Conservation (phyloP, 2,888 invertebrate species). For the Dicranocentrus wangi region DNA sequence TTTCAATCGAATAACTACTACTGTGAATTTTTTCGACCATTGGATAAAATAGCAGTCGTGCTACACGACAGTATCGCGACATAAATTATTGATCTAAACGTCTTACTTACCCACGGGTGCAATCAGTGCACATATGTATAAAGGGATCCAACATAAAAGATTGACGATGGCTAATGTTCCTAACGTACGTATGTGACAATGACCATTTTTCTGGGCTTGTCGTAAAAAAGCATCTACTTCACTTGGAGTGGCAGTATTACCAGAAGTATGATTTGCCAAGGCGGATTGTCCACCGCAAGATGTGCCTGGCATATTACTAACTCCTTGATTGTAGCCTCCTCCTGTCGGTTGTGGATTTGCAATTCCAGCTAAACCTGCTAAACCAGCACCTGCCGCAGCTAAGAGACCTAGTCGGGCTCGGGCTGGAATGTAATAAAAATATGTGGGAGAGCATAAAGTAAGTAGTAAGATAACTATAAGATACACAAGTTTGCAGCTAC, state of each 20-base stretch:
- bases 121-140: slow-evolving; percentile 88
- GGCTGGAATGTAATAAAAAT: slow-evolving; percentile 54
- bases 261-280: slow-evolving; percentile 58
- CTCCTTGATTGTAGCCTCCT: slow-evolving; percentile 25
- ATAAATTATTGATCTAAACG: too few species aligned
- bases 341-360: slow-evolving; percentile 53
- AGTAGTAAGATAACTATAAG: too few species aligned
- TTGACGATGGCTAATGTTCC: slow-evolving; percentile 89
- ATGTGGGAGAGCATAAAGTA: slow-evolving; percentile 1
- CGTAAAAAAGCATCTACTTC: slow-evolving; percentile 72
- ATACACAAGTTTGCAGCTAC: not conserved
- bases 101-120: slow-evolving; percentile 78
- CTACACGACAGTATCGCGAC: too few species aligned
- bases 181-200: slow-evolving; percentile 83
- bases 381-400: slow-evolving; percentile 72
- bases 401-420: slow-evolving; percentile 71
- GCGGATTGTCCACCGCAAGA: slow-evolving; percentile 66
- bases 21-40: too few species aligned
- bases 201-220: slow-evolving; percentile 71
- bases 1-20: too few species aligned
- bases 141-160: slow-evolving; percentile 91
- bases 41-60: too few species aligned
- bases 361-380: slow-evolving; percentile 72
- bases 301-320: slow-evolving; percentile 55
- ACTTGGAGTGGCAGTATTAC: slow-evolving; percentile 62